Conservation (phyloP, 2,888 invertebrate species). For the Eristalis intricaria region DNA sequence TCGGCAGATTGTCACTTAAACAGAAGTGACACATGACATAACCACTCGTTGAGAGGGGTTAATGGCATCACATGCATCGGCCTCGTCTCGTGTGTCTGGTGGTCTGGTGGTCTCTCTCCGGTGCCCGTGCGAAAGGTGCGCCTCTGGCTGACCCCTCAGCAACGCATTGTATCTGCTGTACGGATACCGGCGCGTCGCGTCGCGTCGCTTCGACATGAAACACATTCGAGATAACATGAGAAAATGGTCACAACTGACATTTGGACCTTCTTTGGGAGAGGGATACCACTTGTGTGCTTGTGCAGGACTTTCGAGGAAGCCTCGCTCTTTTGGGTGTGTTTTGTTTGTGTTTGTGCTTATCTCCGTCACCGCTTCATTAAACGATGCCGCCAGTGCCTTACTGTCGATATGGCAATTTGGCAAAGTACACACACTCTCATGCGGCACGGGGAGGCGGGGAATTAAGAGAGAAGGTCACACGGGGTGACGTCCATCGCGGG, state of each 20-base stretch:
- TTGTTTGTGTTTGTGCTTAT: slow-evolving; percentile 5
- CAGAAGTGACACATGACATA: slow-evolving; percentile 66
- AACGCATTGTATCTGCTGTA: slow-evolving; percentile 43
- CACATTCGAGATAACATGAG: slow-evolving; percentile 57
- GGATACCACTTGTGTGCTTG: not conserved
- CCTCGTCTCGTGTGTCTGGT: not conserved
- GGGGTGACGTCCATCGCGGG: slow-evolving; percentile 61
- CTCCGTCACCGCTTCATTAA: slow-evolving; percentile 37
- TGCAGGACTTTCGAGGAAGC: not conserved
- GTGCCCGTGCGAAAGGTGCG: slow-evolving; percentile 50
- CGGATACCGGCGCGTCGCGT: slow-evolving; percentile 3
- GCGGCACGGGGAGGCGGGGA: not conserved
- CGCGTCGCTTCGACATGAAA: slow-evolving; percentile 44
- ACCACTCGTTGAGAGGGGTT: slow-evolving; percentile 47
- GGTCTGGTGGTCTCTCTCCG: not conserved
- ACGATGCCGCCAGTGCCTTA: slow-evolving; percentile 32
- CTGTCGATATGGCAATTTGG: slow-evolving; percentile 54
- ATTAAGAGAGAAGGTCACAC: slow-evolving; percentile 49
- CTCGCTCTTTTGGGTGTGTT: not conserved
- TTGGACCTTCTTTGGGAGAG: slow-evolving; percentile 20
- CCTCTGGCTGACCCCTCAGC: slow-evolving; percentile 58
- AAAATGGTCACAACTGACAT: slow-evolving; percentile 58
- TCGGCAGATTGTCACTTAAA: slow-evolving; percentile 40
- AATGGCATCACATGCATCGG: slow-evolving; percentile 48
- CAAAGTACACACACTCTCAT: slow-evolving; percentile 2